These are phyloP conservation scores for Limnephilus marmoratus DNA, from an alignment of 2,888 invertebrate genomes.

Conservation along the genomic window DNA sequence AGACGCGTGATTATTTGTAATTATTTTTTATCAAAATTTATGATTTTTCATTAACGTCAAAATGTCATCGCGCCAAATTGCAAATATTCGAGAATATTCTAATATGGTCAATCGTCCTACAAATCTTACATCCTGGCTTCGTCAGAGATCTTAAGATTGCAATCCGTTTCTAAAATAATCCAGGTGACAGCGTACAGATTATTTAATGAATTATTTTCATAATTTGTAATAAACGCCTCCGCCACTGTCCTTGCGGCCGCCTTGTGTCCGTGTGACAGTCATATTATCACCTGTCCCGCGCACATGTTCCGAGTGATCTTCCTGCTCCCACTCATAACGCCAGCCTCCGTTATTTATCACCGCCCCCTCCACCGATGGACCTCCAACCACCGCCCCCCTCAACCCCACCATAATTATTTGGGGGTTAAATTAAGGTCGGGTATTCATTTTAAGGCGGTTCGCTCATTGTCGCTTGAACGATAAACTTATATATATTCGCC, in stretches of 20 bases:
- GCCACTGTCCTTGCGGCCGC: constrained; percentile 21
- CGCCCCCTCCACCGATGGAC: constrained; percentile 32
- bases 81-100: too few relatives aligned
- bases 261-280: constrained; percentile 38
- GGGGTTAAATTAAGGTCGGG: constrained; percentile 66
- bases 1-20: too few relatives aligned
- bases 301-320: constrained; percentile 61
- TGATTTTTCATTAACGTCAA: too few relatives aligned
- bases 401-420: constrained; percentile 63
- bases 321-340: constrained; percentile 53
- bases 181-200: neutral
- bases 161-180: neutral
- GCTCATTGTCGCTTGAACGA: constrained; percentile 64
- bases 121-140: too few relatives aligned
- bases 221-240: neutral
- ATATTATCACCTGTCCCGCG: constrained; percentile 64
- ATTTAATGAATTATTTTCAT: neutral
- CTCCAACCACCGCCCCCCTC: constrained; percentile 42
- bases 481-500: constrained; percentile 55
- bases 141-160: too few relatives aligned
- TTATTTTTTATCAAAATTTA: too few relatives aligned
- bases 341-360: constrained; percentile 64
- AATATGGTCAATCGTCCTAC: too few relatives aligned
- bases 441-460: constrained; percentile 66
- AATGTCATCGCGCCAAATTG: too few relatives aligned